These are phyloP conservation scores for Artemia sinica DNA, from an alignment of 2,888 invertebrate genomes.

Conservation along the genomic window DNA sequence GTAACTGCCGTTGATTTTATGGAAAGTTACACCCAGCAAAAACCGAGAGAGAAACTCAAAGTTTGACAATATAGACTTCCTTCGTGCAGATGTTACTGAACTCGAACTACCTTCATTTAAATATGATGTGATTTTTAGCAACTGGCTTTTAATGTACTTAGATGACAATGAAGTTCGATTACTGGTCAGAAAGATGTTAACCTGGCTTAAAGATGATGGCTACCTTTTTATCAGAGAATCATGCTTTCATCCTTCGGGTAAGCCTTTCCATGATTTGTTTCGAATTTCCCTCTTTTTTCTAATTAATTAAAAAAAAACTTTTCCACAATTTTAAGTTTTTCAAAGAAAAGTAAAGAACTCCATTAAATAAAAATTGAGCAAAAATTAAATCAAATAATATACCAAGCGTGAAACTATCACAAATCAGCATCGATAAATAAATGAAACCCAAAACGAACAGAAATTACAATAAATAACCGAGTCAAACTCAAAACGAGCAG, in stretches of 20 bases:
- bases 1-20: conserved; percentile 39
- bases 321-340: too few species aligned
- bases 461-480: too few species aligned
- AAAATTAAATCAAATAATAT: too few species aligned
- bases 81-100: conserved; percentile 36
- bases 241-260: conserved; percentile 38
- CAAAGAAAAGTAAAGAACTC: too few species aligned
- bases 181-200: conserved; percentile 33
- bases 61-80: conserved; percentile 34
- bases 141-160: conserved; percentile 42
- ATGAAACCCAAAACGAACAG: too few species aligned
- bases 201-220: conserved; percentile 37
- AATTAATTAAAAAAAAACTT: too few species aligned
- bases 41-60: conserved; percentile 34
- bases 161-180: conserved; percentile 34
- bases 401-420: too few species aligned
- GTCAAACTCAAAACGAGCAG: too few species aligned
- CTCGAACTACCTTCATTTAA: conserved; percentile 33
- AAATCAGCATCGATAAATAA: too few species aligned
- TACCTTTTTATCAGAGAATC: conserved; percentile 38
- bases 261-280: conserved; percentile 13
- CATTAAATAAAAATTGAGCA: too few species aligned
- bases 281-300: neutral
- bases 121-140: conserved; percentile 39
- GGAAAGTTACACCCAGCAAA: conserved; percentile 36